Conservation (phyloP, 2,113 vertebrate genomes). For the Neogale vison region DNA sequence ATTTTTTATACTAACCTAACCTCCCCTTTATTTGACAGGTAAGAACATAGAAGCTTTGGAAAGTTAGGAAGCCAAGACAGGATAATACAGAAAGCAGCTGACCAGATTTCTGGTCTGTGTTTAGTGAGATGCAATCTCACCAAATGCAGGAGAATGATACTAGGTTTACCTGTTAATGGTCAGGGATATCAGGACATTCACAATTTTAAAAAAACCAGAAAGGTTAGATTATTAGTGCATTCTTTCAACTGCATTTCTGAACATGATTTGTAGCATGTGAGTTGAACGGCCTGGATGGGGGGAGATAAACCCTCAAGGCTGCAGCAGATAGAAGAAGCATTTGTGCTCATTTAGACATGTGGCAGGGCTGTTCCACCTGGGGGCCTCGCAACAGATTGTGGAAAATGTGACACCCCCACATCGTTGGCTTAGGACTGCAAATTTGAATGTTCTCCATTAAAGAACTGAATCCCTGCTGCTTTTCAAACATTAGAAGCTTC, state of each 20-base stretch:
- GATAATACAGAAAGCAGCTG: background rate
- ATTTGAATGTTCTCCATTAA: conserved; percentile 52
- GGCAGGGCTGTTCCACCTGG: background rate
- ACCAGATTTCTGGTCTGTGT: background rate
- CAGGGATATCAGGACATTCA: background rate
- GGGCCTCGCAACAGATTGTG: background rate
- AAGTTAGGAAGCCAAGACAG: background rate
- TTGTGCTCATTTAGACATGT: background rate
- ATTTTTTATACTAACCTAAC: background rate
- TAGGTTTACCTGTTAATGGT: background rate
- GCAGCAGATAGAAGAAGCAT: background rate
- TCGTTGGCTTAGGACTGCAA: background rate
- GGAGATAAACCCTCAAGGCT: background rate
- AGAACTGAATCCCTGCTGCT: conserved; percentile 52
- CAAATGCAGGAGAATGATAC: background rate
- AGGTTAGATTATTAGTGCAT: background rate
- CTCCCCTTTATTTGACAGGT: background rate
- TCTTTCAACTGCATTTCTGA: background rate
- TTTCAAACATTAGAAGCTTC: conserved; percentile 44
- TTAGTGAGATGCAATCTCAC: background rate
- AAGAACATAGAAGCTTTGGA: background rate
- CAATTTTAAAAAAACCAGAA: background rate
- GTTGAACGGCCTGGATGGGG: background rate
- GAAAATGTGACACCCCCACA: background rate
- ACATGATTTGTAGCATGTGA: background rate